Evolutionary conservation across 2,113 vertebrate species (phyloP).

Genomic region (Onychorhynchus coronatus): DNA sequence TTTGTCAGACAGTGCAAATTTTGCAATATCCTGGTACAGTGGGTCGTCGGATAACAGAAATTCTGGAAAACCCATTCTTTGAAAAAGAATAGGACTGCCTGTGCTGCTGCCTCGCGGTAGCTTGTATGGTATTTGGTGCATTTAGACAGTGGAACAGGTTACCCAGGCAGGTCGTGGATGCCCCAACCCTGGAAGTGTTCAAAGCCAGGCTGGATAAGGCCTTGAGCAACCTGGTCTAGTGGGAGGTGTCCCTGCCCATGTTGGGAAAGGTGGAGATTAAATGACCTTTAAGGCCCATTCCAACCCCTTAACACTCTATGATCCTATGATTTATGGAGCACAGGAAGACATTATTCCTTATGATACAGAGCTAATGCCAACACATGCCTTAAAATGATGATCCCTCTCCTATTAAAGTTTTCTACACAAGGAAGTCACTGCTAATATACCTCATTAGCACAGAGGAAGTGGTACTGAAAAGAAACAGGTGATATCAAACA

Average conservation of each 20-base stretch:
- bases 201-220: not conserved
- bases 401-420: not conserved
- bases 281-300: not conserved
- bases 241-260: fast-evolving
- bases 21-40: not conserved
- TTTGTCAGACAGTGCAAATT: not conserved
- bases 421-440: not conserved
- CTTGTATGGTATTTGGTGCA: not conserved
- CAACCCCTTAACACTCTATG: not conserved
- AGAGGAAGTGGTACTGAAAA: not conserved
- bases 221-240: not conserved
- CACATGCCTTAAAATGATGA: not conserved
- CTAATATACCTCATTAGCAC: not conserved
- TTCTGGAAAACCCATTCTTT: not conserved
- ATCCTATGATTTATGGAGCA: not conserved
- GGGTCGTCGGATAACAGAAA: not conserved
- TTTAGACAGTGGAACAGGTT: not conserved
- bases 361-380: not conserved
- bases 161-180: not conserved
- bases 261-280: not conserved
- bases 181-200: not conserved
- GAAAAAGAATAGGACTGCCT: not conserved
- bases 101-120: not conserved
- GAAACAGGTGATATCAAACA: not conserved
- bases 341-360: not conserved